phyloP scores from a whole-genome alignment of 1,140 invertebrate genomes.

The Neodiprion virginianus region DNA sequence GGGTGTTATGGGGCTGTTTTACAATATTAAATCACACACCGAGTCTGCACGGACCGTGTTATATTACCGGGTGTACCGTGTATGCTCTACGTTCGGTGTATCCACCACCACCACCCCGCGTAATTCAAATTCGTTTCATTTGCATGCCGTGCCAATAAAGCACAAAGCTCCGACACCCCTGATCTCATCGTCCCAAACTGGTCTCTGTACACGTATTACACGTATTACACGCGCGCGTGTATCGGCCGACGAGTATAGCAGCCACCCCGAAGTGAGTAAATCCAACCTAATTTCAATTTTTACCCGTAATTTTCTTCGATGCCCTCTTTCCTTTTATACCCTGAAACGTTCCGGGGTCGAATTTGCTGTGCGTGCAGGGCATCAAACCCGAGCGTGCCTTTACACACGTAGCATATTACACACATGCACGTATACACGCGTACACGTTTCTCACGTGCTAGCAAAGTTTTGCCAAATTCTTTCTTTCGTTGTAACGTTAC shows the following conservation, averaged over 20 bases:
- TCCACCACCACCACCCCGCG: background rate
- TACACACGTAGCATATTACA: no score
- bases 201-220: background rate
- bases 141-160: background rate
- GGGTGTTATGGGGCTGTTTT: constrained; percentile 2
- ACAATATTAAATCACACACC: constrained; percentile 1
- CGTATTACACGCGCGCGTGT: no score
- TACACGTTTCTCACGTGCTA: no score
- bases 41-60: background rate
- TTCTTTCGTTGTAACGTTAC: no score
- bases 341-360: no score
- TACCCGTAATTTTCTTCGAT: no score
- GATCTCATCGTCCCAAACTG: background rate
- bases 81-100: background rate
- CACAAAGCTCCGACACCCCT: background rate
- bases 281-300: background rate
- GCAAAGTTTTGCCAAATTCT: no score
- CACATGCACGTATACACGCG: no score
- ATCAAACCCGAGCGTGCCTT: no score
- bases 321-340: no score
- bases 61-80: background rate
- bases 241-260: no score
- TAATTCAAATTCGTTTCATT: constrained; percentile 6
- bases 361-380: no score
- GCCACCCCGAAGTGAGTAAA: background rate